phyloP scores from a whole-genome alignment of 2,888 invertebrate species.

The Oxycera nigricornis region DNA sequence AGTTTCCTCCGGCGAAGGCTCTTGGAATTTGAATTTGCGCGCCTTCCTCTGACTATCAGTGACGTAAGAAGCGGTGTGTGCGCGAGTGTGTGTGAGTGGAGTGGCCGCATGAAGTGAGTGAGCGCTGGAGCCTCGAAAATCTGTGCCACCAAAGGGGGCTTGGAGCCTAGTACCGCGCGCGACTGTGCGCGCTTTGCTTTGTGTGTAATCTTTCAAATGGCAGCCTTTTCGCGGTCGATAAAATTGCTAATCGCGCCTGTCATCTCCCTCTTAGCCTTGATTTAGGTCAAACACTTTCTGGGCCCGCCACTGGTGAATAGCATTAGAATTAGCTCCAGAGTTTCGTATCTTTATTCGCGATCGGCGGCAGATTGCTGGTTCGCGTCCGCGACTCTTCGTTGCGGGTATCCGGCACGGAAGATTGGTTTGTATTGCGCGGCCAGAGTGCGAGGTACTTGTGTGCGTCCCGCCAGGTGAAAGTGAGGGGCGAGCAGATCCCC shows the following conservation, averaged over 20 bases:
- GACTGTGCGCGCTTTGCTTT: neutral
- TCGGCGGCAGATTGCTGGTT: neutral
- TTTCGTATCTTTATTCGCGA: conserved; percentile 9
- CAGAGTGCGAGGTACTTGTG: neutral
- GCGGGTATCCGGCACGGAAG: neutral
- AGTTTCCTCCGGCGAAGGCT: neutral
- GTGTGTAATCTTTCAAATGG: conserved; percentile 14
- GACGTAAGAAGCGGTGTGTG: neutral
- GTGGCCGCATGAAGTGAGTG: neutral
- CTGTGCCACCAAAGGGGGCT: conserved; percentile 10
- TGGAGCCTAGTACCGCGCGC: conserved; percentile 1
- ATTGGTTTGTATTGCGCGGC: neutral
- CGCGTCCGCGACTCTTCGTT: neutral
- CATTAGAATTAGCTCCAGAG: neutral
- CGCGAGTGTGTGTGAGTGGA: conserved; percentile 14
- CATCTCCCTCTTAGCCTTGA: conserved; percentile 19
- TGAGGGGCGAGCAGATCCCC: neutral
- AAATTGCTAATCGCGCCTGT: conserved; percentile 29
- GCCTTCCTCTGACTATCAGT: conserved; percentile 9
- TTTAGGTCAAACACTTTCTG: conserved; percentile 18
- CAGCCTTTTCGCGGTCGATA: conserved; percentile 19
- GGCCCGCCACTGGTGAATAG: conserved; percentile 11
- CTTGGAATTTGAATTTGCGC: conserved; percentile 8
- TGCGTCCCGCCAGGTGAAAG: neutral
- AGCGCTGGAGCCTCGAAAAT: neutral